These are phyloP conservation scores for Alviniconcha marisindica DNA, from an alignment of 1,140 invertebrate species.

Conservation along the genomic window DNA sequence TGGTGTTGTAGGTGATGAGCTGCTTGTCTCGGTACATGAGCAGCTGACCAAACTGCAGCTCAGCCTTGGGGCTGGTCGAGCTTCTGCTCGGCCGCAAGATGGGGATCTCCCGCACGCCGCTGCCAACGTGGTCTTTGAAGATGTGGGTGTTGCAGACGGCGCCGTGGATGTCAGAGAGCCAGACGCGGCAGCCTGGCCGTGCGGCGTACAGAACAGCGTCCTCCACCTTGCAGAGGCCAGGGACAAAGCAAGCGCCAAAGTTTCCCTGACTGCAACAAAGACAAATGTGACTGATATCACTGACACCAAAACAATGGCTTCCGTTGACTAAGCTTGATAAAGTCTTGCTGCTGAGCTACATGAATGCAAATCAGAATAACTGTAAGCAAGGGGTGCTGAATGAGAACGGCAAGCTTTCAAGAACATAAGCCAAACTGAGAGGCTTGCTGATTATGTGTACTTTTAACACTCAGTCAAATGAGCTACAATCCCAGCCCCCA, in stretches of 20 bases:
- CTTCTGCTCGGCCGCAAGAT: conserved; percentile 45
- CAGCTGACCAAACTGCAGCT: conserved; percentile 82
- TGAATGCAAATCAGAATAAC: no score
- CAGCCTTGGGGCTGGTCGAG: conserved; percentile 29
- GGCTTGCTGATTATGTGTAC: no score
- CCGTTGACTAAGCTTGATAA: no score
- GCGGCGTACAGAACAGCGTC: conserved; percentile 82
- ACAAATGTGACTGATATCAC: no score
- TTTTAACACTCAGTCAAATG: no score
- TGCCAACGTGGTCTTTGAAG: conserved; percentile 82
- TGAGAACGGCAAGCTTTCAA: no score
- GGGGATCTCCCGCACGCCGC: conserved; percentile 51
- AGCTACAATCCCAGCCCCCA: no score
- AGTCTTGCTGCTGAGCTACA: no score
- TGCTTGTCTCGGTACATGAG: conserved; percentile 83
- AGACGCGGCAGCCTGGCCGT: conserved; percentile 87
- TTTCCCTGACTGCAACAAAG: conserved; percentile 63
- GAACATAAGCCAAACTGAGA: no score
- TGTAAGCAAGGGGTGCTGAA: no score
- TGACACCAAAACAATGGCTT: no score
- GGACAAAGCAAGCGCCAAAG: conserved; percentile 75
- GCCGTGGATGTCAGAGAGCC: conserved; percentile 86
- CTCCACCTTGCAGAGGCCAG: conserved; percentile 63
- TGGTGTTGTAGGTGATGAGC: conserved; percentile 85
- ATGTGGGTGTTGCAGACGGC: conserved; percentile 89